phyloP scores from a whole-genome alignment of 2,113 vertebrate genomes.

The Tiliqua scincoides region DNA sequence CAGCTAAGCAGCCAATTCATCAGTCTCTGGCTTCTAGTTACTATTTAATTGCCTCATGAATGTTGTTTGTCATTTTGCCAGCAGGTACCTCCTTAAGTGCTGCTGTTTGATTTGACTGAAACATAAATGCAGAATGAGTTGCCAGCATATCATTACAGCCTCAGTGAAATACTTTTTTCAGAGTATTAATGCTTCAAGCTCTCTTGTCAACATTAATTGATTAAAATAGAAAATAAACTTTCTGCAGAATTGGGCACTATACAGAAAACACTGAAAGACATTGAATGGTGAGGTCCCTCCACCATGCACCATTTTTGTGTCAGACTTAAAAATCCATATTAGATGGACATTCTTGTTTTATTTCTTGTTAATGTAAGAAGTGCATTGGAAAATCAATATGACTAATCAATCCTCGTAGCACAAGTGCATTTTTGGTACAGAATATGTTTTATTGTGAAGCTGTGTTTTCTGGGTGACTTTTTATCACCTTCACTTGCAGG shows the following conservation, averaged over 20 bases:
- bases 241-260: constrained; percentile 53
- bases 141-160: constrained; percentile 70
- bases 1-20: not conserved
- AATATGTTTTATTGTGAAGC: constrained; percentile 14
- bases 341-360: constrained; percentile 22
- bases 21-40: constrained; percentile 36
- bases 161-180: constrained; percentile 56
- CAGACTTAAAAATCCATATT: constrained; percentile 13
- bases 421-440: not conserved
- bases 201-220: constrained; percentile 70
- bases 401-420: not conserved
- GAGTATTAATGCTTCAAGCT: constrained; percentile 67
- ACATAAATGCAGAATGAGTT: constrained; percentile 72
- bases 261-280: constrained; percentile 42
- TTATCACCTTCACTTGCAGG: not conserved
- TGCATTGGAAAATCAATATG: constrained; percentile 31
- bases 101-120: constrained; percentile 70
- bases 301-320: constrained; percentile 31
- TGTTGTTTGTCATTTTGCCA: constrained; percentile 77
- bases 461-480: not conserved
- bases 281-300: not conserved
- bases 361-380: constrained; percentile 43
- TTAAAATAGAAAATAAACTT: constrained; percentile 65
- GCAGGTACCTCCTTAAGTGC: constrained; percentile 73
- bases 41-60: constrained; percentile 70